A percentile compares a stretch with the other conserved stretches of the same genome.
phyloP scores from a whole-genome alignment of 2,113 vertebrate species.

The Engraulis encrasicolus region DNA sequence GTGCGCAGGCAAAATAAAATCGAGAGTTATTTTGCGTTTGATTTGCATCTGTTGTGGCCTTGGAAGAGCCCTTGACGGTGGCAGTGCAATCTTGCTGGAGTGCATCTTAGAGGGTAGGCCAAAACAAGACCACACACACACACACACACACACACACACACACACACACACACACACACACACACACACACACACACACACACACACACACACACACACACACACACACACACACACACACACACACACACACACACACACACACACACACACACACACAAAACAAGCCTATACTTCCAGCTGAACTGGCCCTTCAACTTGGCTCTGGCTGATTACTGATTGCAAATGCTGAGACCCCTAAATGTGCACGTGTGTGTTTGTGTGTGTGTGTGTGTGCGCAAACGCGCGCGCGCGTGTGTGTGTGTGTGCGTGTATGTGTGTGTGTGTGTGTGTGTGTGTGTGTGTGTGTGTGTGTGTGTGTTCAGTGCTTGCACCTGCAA shows the following conservation, averaged over 20 bases:
- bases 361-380: background rate
- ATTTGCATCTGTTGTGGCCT: background rate
- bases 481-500: too few relatives aligned
- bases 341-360: too few relatives aligned
- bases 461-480: background rate
- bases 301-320: background rate
- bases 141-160: too few relatives aligned
- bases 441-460: background rate
- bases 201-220: too few relatives aligned
- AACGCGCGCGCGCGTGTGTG: background rate
- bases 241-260: too few relatives aligned
- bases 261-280: too few relatives aligned
- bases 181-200: too few relatives aligned
- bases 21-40: background rate
- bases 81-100: background rate
- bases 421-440: background rate
- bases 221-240: too few relatives aligned
- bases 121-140: background rate
- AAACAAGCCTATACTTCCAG: too few relatives aligned
- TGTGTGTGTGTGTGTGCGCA: background rate
- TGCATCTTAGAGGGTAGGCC: background rate
- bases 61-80: background rate
- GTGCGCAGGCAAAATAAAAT: too few relatives aligned
- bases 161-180: too few relatives aligned
- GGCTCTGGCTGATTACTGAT: background rate